Conservation (phyloP, 35 echinoderm and acorn worm genomes). For the Holothuria glaberrima region DNA sequence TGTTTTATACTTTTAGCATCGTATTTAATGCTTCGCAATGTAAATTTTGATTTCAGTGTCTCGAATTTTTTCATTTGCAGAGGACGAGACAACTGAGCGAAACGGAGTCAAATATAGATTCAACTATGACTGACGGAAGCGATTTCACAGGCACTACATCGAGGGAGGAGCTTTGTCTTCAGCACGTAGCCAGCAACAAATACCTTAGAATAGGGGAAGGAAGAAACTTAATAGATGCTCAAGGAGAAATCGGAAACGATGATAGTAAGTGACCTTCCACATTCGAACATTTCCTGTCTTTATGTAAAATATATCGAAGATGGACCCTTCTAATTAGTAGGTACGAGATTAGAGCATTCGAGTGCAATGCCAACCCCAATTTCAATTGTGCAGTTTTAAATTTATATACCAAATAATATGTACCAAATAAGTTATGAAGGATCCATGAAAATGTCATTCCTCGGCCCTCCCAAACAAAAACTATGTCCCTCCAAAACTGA, state of each 20-base stretch:
- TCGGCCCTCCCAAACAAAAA: too few species aligned
- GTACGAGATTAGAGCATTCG: too few species aligned
- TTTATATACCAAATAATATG: too few species aligned
- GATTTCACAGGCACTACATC: background rate
- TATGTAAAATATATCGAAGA: too few species aligned
- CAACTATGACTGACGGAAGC: background rate
- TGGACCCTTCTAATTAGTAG: too few species aligned
- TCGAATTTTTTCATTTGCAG: background rate
- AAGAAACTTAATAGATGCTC: background rate
- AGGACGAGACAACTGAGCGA: conserved; percentile 25
- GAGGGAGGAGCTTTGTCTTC: conserved; percentile 15
- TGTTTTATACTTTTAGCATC: too few species aligned
- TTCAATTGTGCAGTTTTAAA: too few species aligned
- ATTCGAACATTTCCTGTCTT: background rate
- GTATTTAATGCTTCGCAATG: too few species aligned
- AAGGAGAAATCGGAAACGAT: background rate
- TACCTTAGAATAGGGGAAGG: conserved; percentile 18
- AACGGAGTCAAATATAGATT: background rate
- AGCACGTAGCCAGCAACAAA: background rate
- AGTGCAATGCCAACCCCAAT: too few species aligned
- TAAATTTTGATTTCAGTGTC: background rate
- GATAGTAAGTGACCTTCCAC: background rate
- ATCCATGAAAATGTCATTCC: too few species aligned
- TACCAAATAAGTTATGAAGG: too few species aligned
- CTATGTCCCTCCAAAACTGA: too few species aligned